These are phyloP conservation scores for Rhinolophus sinicus DNA, from an alignment of 2,113 vertebrate genomes.

Conservation along the genomic window DNA sequence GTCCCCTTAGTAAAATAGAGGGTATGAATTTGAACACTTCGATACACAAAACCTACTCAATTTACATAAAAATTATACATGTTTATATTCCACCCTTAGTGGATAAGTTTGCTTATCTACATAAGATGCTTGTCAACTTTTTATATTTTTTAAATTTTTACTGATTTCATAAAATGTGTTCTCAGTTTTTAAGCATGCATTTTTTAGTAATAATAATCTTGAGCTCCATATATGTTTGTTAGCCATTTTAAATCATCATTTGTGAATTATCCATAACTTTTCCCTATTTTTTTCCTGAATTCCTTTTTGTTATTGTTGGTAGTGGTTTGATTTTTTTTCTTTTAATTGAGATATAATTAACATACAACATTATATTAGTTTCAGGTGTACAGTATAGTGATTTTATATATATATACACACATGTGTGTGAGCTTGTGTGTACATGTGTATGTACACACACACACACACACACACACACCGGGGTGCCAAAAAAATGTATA, in stretches of 20 bases:
- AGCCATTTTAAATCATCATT: not conserved
- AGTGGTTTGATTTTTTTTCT: not conserved
- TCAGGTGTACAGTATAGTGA: not conserved
- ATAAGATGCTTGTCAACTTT: conserved; percentile 15
- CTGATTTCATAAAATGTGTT: not conserved
- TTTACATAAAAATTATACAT: not conserved
- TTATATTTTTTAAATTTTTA: not conserved
- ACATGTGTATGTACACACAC: too few relatives aligned
- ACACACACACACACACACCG: too few relatives aligned
- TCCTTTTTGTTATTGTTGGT: not conserved
- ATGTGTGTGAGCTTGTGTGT: too few relatives aligned
- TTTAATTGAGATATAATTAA: not conserved
- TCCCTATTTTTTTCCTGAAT: not conserved
- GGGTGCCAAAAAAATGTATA: too few relatives aligned
- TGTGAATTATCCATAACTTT: not conserved
- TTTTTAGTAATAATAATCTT: not conserved
- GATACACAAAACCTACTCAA: not conserved
- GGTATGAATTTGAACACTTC: not conserved
- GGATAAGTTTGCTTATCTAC: not conserved
- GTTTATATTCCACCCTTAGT: not conserved
- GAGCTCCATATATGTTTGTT: not conserved
- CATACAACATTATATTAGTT: not conserved
- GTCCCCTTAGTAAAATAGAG: not conserved
- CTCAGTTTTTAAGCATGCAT: not conserved
- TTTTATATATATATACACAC: not conserved